Evolutionary conservation across 2,888 invertebrate species (phyloP).

Genomic region (Prosopocoilus inquinatus): DNA sequence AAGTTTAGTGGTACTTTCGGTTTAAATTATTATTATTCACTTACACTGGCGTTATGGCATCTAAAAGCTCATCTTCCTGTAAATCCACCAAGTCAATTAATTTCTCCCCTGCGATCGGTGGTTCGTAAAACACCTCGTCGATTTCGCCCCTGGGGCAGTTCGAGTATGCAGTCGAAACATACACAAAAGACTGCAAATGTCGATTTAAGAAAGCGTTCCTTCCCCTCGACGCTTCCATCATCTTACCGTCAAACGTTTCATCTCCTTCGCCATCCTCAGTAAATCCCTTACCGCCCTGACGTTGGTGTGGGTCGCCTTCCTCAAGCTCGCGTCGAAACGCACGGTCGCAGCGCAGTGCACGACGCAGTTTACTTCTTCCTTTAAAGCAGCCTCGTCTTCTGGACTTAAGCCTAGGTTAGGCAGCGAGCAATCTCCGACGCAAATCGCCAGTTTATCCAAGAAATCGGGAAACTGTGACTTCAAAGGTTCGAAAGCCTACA

Average conservation of each 20-base stretch:
- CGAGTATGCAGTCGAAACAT: constrained; percentile 66
- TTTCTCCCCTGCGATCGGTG: constrained; percentile 43
- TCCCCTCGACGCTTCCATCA: not conserved
- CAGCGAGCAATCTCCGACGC: constrained; percentile 57
- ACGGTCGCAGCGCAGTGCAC: constrained; percentile 78
- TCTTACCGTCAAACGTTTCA: constrained; percentile 62
- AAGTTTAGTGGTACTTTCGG: no score
- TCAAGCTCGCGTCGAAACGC: constrained; percentile 70
- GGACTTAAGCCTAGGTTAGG: constrained; percentile 56
- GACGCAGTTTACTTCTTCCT: constrained; percentile 61
- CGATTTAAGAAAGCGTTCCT: no score
- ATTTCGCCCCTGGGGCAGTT: constrained; percentile 58
- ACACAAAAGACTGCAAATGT: constrained; percentile 52
- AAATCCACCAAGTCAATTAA: constrained; percentile 47
- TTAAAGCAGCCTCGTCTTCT: constrained; percentile 52
- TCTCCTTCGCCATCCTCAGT: constrained; percentile 62
- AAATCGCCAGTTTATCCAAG: constrained; percentile 56
- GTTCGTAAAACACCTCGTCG: constrained; percentile 55
- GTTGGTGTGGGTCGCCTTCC: constrained; percentile 67
- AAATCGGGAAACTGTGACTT: constrained; percentile 54
- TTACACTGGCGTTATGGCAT: constrained; percentile 44
- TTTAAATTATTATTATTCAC: no score
- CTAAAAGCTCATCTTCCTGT: constrained; percentile 45
- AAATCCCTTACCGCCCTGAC: constrained; percentile 65
- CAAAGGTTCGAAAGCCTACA: constrained; percentile 55